Base-by-base conservation (phyloP, 2,888 invertebrate species). In the Chymomyza procnemis region DNA sequence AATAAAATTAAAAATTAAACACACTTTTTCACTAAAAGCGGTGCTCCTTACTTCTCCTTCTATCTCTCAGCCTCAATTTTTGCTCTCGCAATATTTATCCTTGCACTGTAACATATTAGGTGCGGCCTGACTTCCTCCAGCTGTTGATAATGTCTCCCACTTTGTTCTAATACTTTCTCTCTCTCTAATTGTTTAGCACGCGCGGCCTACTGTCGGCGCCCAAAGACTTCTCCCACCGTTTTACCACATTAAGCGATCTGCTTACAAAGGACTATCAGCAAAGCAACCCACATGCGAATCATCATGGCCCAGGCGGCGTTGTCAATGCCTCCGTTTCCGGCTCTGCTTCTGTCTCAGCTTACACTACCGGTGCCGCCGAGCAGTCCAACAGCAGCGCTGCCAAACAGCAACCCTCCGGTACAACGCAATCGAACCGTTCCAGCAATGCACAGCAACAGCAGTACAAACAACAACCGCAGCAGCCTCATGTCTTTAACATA, bases 241-340 rank as follows among this genome's bases (percentile, higher is more conserved):
- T 88, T 69, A 90, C 87, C 83, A 89, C 90, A 66, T 78, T 91
- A 58, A 88, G 85, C 79, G 91, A 91, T 77, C 84, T 91, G 78
- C 84, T 91, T 67, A 86, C 89, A 77, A 91, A 91, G 82, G 91
- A 91, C 73, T 90, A 89, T 74, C 90, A 89, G 67, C 54, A 69
- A 69, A 46, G 62, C 60, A 47, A 12, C 34, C 9, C 34, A 9
- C 34, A 64, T 41, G 18, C 9, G 18, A 19, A 18, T 60, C 48
- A n/a, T n/a, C 50, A 47, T 54, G 71, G 48, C 61, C 4, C 12
- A 46, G 30, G 64, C 60, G 30, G 64, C 60, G 16, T 8, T 2
- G 30, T 6, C n/a, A 56, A 21, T 22, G 65, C 30, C 55, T 67
- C 72, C 1, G 62, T 64, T 52, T 55, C 66, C 65, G 26, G 26